Conservation (phyloP, 2,888 invertebrate species). For the Morinoia aosen region DNA sequence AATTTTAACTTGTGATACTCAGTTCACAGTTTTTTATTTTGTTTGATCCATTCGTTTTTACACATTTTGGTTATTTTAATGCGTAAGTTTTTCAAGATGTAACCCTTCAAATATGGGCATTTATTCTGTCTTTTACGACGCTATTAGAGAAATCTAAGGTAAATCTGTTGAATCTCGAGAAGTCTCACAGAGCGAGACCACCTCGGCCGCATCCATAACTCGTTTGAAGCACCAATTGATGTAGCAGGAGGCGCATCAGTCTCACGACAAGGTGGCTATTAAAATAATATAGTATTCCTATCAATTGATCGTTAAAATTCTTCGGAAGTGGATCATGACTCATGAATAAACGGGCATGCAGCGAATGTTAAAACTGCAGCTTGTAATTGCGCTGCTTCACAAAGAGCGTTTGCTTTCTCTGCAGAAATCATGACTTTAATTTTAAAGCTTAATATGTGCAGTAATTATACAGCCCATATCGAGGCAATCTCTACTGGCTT, state of each 20-base stretch:
- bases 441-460: background rate
- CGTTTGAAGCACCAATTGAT: background rate
- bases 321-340: background rate
- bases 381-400: background rate
- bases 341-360: background rate
- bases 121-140: background rate
- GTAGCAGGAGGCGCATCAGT: background rate
- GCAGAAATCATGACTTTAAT: background rate
- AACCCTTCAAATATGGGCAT: background rate
- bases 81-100: background rate
- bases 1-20: too few relatives aligned
- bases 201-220: background rate
- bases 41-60: too few relatives aligned
- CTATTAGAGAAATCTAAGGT: background rate
- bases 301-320: constrained; percentile 32
- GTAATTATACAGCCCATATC: background rate
- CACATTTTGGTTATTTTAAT: background rate
- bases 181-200: background rate
- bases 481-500: background rate
- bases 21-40: too few relatives aligned
- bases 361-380: background rate
- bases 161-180: background rate
- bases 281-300: constrained; percentile 13
- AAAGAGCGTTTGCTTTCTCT: background rate
- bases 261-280: background rate